Conservation (phyloP, 2,888 invertebrate genomes). For the Nyleta sp. region DNA sequence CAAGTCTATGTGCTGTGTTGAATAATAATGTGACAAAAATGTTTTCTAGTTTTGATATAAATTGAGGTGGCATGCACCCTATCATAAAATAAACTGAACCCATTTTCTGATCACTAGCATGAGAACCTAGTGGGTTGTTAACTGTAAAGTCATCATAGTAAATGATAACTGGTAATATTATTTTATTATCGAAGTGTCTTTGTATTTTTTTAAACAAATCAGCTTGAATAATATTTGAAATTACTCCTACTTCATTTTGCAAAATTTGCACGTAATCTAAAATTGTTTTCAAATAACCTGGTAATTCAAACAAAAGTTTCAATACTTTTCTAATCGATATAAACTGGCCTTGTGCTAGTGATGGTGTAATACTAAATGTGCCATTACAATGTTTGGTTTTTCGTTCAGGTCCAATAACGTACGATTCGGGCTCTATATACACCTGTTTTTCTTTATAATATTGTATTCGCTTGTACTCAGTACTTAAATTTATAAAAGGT, state of each 20-base stretch:
- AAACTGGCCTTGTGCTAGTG: constrained; percentile 6
- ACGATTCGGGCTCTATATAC: constrained; percentile 26
- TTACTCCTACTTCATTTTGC: constrained; percentile 1
- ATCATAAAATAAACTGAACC: constrained; percentile 57
- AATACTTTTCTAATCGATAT: neutral
- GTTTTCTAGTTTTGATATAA: constrained; percentile 36
- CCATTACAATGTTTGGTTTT: constrained; percentile 10
- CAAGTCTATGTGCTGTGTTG: constrained; percentile 24
- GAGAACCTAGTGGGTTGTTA: constrained; percentile 61
- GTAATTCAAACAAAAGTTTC: constrained; percentile 18
- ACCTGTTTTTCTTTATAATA: constrained; percentile 24
- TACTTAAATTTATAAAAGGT: constrained; percentile 20
- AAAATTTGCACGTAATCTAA: constrained; percentile 34
- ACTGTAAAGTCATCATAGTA: constrained; percentile 55
- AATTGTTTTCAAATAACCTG: constrained; percentile 24
- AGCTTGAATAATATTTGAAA: constrained; percentile 48
- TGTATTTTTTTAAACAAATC: constrained; percentile 22
- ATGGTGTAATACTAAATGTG: constrained; percentile 14
- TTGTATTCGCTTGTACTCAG: constrained; percentile 28
- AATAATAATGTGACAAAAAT: constrained; percentile 60
- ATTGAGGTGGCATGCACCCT: constrained; percentile 49
- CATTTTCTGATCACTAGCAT: constrained; percentile 51
- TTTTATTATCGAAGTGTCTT: constrained; percentile 6
- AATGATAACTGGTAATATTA: constrained; percentile 42
- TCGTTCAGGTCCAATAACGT: constrained; percentile 18